Base-by-base conservation (phyloP, 2,888 invertebrate genomes). In the Augochlorella aurata region DNA sequence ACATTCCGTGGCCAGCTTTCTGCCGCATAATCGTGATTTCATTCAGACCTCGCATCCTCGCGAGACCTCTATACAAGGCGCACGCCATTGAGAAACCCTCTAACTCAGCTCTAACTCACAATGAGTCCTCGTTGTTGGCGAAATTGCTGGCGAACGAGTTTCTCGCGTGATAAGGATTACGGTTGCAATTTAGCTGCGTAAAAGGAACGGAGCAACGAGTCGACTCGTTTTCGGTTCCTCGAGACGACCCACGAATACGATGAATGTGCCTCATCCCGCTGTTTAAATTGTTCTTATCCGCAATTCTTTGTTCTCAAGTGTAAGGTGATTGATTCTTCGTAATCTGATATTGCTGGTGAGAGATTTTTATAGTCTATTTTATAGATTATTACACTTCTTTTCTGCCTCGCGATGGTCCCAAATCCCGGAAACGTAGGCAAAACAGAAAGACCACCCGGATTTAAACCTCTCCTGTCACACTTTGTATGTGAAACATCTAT, bases 71-170 rank as follows among this genome's bases (percentile, higher is more conserved):
- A 4, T 16, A 18, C n/a, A 7, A 24, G 16, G 47, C 18, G 10
- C 18, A 18, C 16, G 49, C 44, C 52, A 72, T 61, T 63, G 29
- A 61, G 47, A 9, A 61, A 47, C 24, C 45, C 14, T 61, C 29
- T 58, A 58, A 58, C 58, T 7, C 58, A 9, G 24, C 12, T n/a
- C 18, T 29, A 16, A 29, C 16, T 44, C 24, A 10, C 44, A 16
- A 29, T 8, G 61, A 67, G 29, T 29, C 21, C 21, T 29, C 14
- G 29, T 54, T 72, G 18, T 58, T 14, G 49, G 61, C 18, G 29
- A 61, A 61, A 72, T 72, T 61, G 47, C 72, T 47, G 61, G 10
- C 1, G 50, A 50, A 29, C 77, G 71, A 71, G 29, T 21, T 58
- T 21, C 77, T 61, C n/a, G 61, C 29, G 44, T 52, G 52, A 58